phyloP scores from a whole-genome alignment of 2,888 invertebrate genomes.

The Calliscelio sp. region DNA sequence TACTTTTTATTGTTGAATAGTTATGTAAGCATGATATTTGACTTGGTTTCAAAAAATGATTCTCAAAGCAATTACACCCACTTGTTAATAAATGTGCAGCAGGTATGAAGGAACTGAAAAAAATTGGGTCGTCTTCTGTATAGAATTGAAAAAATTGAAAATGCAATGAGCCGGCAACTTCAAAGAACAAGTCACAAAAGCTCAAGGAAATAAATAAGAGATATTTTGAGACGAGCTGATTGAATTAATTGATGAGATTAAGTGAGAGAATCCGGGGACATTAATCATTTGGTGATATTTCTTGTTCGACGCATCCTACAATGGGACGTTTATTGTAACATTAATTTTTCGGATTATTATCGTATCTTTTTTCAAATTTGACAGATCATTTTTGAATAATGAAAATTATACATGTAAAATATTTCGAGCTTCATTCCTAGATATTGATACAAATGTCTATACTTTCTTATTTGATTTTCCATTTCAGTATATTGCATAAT shows the following conservation, averaged over 20 bases:
- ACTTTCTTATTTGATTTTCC: no score
- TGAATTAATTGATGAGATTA: conserved; percentile 69
- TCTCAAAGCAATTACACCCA: no score
- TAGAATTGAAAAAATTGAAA: conserved; percentile 39
- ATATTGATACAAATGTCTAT: no score
- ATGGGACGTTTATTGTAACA: conserved; percentile 36
- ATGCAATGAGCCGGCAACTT: conserved; percentile 57
- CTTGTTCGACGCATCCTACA: conserved; percentile 20
- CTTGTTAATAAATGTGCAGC: no score
- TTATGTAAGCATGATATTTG: no score
- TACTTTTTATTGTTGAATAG: no score
- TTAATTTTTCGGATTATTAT: conserved; percentile 33
- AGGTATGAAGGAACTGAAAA: conserved; percentile 34
- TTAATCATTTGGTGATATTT: conserved; percentile 54
- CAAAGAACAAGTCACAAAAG: conserved; percentile 51
- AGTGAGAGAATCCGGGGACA: conserved; percentile 43
- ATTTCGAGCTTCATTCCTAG: no score
- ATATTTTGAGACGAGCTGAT: conserved; percentile 59
- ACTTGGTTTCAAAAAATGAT: no score
- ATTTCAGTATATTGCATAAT: no score
- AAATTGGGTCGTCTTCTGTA: conserved; percentile 23
- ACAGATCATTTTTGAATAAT: neutral
- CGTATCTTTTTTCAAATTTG: neutral
- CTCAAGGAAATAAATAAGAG: conserved; percentile 53
- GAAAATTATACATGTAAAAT: neutral